Evolutionary conservation across 2,797 vertebrate species (phyloP).

Genomic region (Acipenser transmontanus): DNA sequence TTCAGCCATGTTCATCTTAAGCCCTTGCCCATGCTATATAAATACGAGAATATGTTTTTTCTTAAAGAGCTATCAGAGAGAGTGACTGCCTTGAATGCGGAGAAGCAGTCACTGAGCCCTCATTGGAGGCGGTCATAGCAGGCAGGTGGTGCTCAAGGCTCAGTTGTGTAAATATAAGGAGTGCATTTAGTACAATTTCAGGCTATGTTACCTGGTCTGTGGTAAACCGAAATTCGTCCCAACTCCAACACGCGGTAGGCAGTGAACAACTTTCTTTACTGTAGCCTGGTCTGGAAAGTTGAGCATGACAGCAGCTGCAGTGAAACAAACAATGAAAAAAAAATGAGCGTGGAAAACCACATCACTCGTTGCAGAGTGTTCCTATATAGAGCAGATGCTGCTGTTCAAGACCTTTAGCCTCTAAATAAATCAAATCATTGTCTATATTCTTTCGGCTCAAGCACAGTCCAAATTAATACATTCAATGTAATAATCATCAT

Average conservation of each 20-base stretch:
- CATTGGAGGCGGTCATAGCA: too few species aligned
- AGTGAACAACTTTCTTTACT: constrained; percentile 94
- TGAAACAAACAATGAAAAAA: constrained; percentile 23
- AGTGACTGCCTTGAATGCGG: too few species aligned
- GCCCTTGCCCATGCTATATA: too few species aligned
- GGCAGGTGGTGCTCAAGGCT: not conserved
- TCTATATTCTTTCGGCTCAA: too few species aligned
- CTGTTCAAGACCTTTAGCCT: not conserved
- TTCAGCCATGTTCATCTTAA: too few species aligned
- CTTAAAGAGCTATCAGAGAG: too few species aligned
- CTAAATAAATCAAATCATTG: too few species aligned
- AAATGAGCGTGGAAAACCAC: constrained; percentile 15
- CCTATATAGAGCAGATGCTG: not conserved
- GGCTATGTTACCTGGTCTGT: constrained; percentile 77
- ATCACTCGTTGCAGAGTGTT: not conserved
- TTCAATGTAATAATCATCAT: too few species aligned
- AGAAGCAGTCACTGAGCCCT: too few species aligned
- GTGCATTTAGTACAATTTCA: not conserved
- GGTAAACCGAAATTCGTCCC: constrained; percentile 92
- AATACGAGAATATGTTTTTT: too few species aligned
- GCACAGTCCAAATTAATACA: too few species aligned
- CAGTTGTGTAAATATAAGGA: not conserved
- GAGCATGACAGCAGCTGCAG: constrained; percentile 86
- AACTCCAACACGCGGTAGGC: constrained; percentile 88
- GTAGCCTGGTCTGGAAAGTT: constrained; percentile 86